These are phyloP conservation scores for Leucosticte australis DNA, from an alignment of 2,113 vertebrate genomes.

Conservation along the genomic window DNA sequence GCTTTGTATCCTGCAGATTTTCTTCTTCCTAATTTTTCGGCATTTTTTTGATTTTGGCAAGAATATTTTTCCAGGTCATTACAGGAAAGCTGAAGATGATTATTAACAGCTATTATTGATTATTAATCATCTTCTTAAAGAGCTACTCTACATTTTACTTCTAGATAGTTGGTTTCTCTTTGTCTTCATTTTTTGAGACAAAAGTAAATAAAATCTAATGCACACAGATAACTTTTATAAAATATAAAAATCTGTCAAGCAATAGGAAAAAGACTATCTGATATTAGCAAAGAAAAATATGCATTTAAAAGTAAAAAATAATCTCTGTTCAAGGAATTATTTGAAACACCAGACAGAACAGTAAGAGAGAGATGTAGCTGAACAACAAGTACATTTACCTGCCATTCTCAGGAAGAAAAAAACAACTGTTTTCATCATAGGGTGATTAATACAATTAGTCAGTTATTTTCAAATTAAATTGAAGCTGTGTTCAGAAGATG, in stretches of 20 bases:
- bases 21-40: background rate
- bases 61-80: background rate
- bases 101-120: background rate
- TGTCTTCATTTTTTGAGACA: background rate
- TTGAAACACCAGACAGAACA: background rate
- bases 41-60: background rate
- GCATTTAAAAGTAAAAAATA: background rate
- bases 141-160: background rate
- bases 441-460: background rate
- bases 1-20: background rate
- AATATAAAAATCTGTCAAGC: background rate
- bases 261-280: background rate
- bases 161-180: background rate
- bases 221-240: background rate
- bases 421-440: accelerated
- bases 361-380: background rate
- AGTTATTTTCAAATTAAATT: background rate
- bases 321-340: background rate
- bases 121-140: background rate
- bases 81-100: background rate
- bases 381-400: background rate
- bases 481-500: background rate
- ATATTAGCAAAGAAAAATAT: background rate
- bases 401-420: background rate
- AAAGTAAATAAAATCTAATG: background rate